Evolutionary conservation across 2,113 vertebrate genomes (phyloP), one percentile per base, ranked within the genome.

Genomic region (Cromileptes altivelis): DNA sequence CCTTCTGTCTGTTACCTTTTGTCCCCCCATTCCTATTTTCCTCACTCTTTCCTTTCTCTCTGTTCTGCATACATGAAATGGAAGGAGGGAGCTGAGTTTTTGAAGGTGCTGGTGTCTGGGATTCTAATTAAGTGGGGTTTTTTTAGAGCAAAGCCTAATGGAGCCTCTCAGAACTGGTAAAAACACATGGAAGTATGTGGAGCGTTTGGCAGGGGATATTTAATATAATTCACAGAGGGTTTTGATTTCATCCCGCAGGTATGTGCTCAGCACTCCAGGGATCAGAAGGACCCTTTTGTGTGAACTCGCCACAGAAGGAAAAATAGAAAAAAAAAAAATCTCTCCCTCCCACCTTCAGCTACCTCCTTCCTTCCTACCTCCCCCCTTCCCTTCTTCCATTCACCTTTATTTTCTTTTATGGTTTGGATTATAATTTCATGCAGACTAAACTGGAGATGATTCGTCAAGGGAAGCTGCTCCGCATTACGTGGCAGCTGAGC

Each of bases 181-280:
- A 94, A 84, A 83, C 88, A 93, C 81, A 83, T 91, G 85, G 86
- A 94, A 91, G 91, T 90, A 90, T 91, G 91, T 82, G 85, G 88
- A 79, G 85, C 25, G 72, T 89, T 89, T 90, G 93, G 91, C 88
- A 81, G 79, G 73, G 85, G 75, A 85, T 90, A 71, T 88, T 91
- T 89, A 90, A 91, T 92, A 93, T 90, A 94, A 94, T 92, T 94
- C 92, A 89, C 91, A 70, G 82, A 91, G 88, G 92, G 92, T 90
- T 95, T 95, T 93, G 85, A 93, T 94, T 95, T 95, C 90, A 94
- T 95, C 92, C 94, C 88, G n/a, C 94, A 94, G 91, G 93, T 95
- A 95, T 96, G 93, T 87, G 84, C 87, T 88, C 87, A 47, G 87
- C 78, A 86, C 90, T 91, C 92, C 86, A 68, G 81, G 89, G 82